Evolutionary conservation across 2,113 vertebrate species (phyloP).

Genomic region (Brachypteracias leptosomus): DNA sequence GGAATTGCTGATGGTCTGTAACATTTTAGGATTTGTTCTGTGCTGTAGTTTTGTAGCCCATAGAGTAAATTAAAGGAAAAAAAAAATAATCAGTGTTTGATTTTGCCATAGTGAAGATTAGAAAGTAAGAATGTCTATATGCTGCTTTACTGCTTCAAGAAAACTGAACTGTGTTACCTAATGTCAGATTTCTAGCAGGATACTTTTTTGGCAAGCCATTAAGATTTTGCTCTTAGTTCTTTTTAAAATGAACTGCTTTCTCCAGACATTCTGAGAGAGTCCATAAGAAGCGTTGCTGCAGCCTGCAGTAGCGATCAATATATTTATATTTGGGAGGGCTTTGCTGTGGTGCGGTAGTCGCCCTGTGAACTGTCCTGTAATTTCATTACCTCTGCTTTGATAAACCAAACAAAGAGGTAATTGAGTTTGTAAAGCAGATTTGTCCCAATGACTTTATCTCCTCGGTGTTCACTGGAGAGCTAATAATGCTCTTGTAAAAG

Average conservation of each 20-base stretch:
- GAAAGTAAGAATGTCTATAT: background rate
- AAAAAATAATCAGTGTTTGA: background rate
- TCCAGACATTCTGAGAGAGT: background rate
- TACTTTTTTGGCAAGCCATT: background rate
- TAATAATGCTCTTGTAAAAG: background rate
- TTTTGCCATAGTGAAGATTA: background rate
- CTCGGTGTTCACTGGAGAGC: background rate
- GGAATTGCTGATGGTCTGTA: background rate
- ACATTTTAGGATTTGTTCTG: background rate
- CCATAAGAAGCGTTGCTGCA: background rate
- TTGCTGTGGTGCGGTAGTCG: background rate
- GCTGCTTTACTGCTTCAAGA: background rate
- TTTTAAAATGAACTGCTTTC: background rate
- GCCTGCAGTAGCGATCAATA: background rate
- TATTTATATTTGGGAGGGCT: background rate
- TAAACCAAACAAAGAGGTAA: conserved; percentile 6
- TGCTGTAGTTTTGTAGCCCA: background rate
- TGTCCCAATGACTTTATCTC: background rate
- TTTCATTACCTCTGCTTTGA: background rate
- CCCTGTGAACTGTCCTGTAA: background rate
- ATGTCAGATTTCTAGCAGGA: background rate
- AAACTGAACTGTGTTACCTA: background rate
- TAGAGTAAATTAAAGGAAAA: background rate
- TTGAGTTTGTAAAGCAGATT: background rate
- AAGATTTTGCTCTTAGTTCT: background rate